phyloP scores from a whole-genome alignment of 2,113 vertebrate species.

The Serinus canaria region DNA sequence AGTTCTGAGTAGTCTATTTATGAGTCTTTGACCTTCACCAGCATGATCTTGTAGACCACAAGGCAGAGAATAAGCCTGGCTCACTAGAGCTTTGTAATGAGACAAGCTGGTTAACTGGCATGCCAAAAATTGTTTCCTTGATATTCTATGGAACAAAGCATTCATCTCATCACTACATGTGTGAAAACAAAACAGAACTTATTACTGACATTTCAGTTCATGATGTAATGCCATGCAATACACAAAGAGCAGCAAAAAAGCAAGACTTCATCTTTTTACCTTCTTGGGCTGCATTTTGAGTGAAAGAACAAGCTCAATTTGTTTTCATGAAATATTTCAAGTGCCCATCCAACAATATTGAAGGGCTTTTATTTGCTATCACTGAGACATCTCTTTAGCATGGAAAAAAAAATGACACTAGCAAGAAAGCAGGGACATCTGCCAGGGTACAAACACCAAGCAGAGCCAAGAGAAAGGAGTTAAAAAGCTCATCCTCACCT shows the following conservation, averaged over 20 bases:
- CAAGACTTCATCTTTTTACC: slow-evolving; percentile 6
- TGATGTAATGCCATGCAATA: not conserved
- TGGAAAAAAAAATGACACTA: not conserved
- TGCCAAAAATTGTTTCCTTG: slow-evolving; percentile 8
- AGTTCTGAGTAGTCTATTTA: not conserved
- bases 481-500: slow-evolving; percentile 74
- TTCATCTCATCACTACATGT: not conserved
- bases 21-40: not conserved
- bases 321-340: not conserved
- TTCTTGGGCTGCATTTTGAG: not conserved
- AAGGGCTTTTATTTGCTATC: not conserved
- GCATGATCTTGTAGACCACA: not conserved
- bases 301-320: not conserved
- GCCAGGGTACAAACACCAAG: not conserved
- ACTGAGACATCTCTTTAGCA: not conserved
- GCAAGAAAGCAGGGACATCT: not conserved
- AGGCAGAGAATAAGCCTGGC: not conserved
- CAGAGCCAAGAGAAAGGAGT: not conserved
- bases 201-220: slow-evolving; percentile 7
- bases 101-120: not conserved
- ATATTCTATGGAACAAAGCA: slow-evolving; percentile 1
- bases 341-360: not conserved
- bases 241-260: not conserved
- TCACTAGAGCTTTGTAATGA: not conserved
- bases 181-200: slow-evolving; percentile 21